Base-by-base conservation (phyloP, 2,888 invertebrate genomes). In the Odontocolon sp. region DNA sequence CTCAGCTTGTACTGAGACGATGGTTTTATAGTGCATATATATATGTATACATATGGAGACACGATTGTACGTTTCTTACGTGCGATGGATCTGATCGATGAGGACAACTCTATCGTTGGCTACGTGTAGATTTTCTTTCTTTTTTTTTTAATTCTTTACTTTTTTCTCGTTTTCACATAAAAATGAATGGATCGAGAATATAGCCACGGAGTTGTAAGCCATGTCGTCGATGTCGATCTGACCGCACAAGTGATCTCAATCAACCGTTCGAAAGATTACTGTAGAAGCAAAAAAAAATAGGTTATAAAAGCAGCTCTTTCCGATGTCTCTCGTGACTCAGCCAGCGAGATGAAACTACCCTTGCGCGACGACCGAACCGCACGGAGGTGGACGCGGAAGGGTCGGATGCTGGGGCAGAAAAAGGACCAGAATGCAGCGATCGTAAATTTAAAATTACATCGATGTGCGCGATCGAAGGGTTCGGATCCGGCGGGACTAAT, bases 381-480 rank as follows among this genome's bases (percentile, higher is more conserved):
- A n/a, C n/a, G n/a, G n/a, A n/a, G n/a, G n/a, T n/a, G n/a, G n/a
- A n/a, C n/a, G n/a, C n/a, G n/a, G n/a, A n/a, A n/a, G n/a, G 16
- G 52, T 54, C 54, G 40, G 72, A 21, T 64, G 57, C 61, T 45
- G 59, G 14, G 52, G 6, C 6, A 40, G 33, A 45, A 67, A 70
- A 73, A 61, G 36, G 45, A 70, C 23, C 56, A 28, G n/a, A 33
- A 63, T 68, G 18, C 36, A 57, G 47, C 50, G 78, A 74, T 82
- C 85, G 82, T 87, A 87, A 87, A 86, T 87, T 86, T 86, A 81
- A 81, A 86, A 84, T 84, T 82, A 80, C 80, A 77, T 67, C 73
- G 75, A 81, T 77, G 76, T 74, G 79, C 79, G 80, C 81, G 80
- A 86, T 81, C 78, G 80, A 78, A 77, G 79, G 80, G 79, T 84